phyloP scores from a whole-genome alignment of 2,888 invertebrate species.

The Synanthedon formicaeformis region DNA sequence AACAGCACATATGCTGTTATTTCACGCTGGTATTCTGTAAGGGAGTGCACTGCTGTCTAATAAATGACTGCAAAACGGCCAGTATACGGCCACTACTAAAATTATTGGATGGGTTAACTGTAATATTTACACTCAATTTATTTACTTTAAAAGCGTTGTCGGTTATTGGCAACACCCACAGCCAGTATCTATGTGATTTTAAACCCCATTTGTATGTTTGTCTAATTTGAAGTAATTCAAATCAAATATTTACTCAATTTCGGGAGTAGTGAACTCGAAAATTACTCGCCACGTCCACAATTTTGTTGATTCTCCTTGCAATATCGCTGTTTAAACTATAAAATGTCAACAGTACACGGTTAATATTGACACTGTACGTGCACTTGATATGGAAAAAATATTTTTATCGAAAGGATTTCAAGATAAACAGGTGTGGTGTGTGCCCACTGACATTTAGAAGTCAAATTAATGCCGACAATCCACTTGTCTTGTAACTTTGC shows the following conservation, averaged over 20 bases:
- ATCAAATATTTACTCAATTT: slow-evolving; percentile 41
- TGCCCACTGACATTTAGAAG: slow-evolving; percentile 19
- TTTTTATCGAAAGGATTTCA: slow-evolving; percentile 25
- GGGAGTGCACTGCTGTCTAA: too few species aligned
- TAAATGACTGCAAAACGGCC: too few species aligned
- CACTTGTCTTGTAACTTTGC: too few species aligned
- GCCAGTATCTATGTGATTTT: too few species aligned
- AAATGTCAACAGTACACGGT: slow-evolving; percentile 52
- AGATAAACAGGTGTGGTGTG: slow-evolving; percentile 51
- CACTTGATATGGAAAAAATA: slow-evolving; percentile 60
- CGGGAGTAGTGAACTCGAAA: slow-evolving; percentile 45
- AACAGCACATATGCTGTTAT: too few species aligned
- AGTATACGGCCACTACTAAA: too few species aligned
- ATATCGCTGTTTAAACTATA: slow-evolving; percentile 48
- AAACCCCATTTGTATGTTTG: not conserved
- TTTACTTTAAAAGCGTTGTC: too few species aligned
- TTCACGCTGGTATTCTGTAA: too few species aligned
- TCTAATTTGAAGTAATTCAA: slow-evolving; percentile 22
- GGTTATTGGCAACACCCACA: too few species aligned
- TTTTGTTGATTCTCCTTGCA: slow-evolving; percentile 24
- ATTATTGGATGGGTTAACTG: too few species aligned
- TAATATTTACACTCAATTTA: too few species aligned
- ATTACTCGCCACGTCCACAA: slow-evolving; percentile 15
- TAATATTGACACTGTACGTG: slow-evolving; percentile 36
- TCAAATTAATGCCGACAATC: slow-evolving; percentile 7